A percentile compares a stretch with the other conserved stretches of the same genome.
phyloP scores from a whole-genome alignment of 37 sponge, comb jelly and placozoan genomes.

The Aplysina aerophoba region DNA sequence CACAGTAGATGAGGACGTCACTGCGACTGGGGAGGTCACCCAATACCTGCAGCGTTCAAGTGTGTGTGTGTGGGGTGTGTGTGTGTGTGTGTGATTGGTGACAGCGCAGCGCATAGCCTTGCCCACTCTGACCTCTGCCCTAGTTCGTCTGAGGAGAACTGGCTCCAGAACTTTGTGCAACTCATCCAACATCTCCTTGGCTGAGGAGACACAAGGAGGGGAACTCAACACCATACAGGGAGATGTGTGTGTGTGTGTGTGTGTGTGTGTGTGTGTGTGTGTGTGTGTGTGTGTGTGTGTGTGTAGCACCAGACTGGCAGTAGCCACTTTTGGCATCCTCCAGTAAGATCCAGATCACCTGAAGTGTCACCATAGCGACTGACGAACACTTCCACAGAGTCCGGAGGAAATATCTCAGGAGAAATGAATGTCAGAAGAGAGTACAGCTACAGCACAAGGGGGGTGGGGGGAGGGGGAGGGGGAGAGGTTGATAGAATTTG shows the following conservation, averaged over 20 bases:
- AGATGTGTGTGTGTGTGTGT: no score
- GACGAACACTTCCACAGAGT: conserved; percentile 41
- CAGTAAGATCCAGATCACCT: conserved; percentile 26
- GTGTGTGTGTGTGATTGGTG: no score
- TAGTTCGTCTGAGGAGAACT: conserved; percentile 68
- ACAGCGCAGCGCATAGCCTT: no score
- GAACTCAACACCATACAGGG: neutral
- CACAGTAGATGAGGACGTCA: conserved; percentile 76
- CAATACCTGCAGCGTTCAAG: conserved; percentile 64
- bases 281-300: no score
- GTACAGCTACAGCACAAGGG: conserved; percentile 66
- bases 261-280: no score
- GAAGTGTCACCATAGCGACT: conserved; percentile 23
- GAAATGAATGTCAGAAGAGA: conserved; percentile 72
- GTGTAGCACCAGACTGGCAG: no score
- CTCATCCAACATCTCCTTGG: conserved; percentile 38
- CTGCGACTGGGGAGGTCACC: conserved; percentile 64
- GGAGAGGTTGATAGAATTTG: neutral
- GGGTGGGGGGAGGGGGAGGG: neutral
- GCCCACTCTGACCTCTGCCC: conserved; percentile 51
- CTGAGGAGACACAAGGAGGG: neutral
- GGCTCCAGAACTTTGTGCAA: conserved; percentile 72
- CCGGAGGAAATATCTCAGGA: conserved; percentile 45
- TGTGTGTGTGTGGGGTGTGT: no score
- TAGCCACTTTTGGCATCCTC: no score